These are phyloP conservation scores for Aphelocoma californica DNA, from an alignment of 2,797 vertebrate species.

Conservation along the genomic window DNA sequence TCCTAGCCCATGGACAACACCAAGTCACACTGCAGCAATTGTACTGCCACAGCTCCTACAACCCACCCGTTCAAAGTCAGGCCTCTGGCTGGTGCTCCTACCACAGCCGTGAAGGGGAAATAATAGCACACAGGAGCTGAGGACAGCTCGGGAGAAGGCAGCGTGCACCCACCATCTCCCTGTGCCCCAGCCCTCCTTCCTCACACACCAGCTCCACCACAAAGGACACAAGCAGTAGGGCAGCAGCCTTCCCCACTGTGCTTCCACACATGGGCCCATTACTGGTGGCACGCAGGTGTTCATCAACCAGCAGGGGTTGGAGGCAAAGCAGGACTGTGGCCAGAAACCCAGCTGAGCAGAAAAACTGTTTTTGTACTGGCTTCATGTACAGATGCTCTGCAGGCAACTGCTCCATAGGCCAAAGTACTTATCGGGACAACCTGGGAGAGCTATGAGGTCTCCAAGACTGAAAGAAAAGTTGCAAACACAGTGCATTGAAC, in stretches of 20 bases:
- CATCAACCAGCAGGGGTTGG: background rate
- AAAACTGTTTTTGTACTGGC: background rate
- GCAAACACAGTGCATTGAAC: background rate
- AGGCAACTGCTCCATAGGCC: background rate
- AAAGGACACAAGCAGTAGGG: background rate
- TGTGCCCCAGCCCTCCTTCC: background rate
- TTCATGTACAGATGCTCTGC: background rate
- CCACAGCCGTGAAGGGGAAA: background rate
- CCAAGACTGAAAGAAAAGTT: background rate
- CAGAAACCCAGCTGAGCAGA: background rate
- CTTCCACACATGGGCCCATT: background rate
- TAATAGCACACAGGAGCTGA: background rate
- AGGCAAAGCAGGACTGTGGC: background rate
- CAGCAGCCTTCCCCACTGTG: background rate
- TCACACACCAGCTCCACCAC: background rate
- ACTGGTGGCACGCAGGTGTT: background rate
- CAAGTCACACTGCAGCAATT: background rate
- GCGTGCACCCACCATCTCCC: rapidly evolving
- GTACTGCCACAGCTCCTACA: background rate
- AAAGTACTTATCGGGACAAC: background rate
- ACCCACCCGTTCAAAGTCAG: background rate
- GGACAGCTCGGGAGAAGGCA: background rate
- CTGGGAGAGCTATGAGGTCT: rapidly evolving
- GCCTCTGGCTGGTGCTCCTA: background rate
- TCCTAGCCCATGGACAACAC: background rate